Percentiles rank a stretch among this genome's conserved stretches.
Evolutionary conservation across 2,888 invertebrate species (phyloP).

Genomic region (Automeris io): DNA sequence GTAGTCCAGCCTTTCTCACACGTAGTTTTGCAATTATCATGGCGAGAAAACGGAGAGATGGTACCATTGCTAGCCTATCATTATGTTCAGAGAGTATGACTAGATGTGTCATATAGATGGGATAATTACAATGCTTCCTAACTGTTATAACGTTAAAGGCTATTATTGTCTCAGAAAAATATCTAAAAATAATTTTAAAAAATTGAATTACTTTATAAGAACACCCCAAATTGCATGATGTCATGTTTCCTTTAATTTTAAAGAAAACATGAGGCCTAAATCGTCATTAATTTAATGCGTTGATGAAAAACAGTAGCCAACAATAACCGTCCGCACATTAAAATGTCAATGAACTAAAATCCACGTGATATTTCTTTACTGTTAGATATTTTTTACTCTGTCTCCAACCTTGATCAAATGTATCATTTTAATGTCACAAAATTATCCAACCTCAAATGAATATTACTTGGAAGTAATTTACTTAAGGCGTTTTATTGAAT

Average conservation of each 20-base stretch:
- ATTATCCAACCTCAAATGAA: neutral
- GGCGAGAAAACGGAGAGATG: slow-evolving; percentile 59
- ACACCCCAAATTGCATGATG: no score
- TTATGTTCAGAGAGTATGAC: slow-evolving; percentile 34
- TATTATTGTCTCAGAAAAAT: no score
- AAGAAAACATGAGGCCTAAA: no score
- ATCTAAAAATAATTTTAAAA: no score
- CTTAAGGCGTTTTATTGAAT: no score
- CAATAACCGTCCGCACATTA: neutral
- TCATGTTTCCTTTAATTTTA: no score
- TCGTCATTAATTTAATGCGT: neutral
- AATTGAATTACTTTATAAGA: no score
- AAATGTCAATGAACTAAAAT: slow-evolving; percentile 2
- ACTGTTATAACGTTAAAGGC: no score
- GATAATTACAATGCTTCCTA: neutral
- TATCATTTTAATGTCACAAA: neutral
- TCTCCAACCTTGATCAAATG: neutral
- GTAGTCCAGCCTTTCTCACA: no score
- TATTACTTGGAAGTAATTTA: no score
- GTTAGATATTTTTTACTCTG: neutral
- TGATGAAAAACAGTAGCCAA: slow-evolving; percentile 1
- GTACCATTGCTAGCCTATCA: slow-evolving; percentile 48
- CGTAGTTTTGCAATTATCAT: slow-evolving; percentile 66
- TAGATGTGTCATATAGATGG: slow-evolving; percentile 30
- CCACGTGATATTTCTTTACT: slow-evolving; percentile 1